phyloP scores from a whole-genome alignment of 2,888 invertebrate species.

The Encarsia formosa region DNA sequence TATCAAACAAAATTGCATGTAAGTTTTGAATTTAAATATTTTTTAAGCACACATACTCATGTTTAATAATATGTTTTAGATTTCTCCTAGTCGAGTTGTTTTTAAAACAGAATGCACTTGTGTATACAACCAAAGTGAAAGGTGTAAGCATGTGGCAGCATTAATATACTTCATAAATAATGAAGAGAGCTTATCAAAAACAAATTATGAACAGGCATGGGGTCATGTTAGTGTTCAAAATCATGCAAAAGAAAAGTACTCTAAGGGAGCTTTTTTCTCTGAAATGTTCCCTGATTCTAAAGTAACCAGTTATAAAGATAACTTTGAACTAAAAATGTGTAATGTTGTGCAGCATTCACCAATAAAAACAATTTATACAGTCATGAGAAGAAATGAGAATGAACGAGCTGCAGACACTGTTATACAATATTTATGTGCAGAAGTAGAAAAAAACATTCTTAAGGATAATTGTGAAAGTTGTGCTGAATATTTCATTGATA shows the following conservation, averaged over 20 bases:
- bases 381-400: neutral
- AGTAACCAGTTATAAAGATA: conserved; percentile 22
- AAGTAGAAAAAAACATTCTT: neutral
- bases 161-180: conserved; percentile 2
- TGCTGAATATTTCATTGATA: neutral
- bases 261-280: conserved; percentile 25
- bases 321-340: conserved; percentile 2
- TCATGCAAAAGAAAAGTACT: conserved; percentile 27
- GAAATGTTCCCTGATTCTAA: conserved; percentile 26
- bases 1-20: conserved; percentile 20
- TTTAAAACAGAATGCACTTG: conserved; percentile 19
- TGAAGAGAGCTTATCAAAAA: conserved; percentile 27
- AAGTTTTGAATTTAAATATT: neutral
- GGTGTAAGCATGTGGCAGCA: conserved; percentile 24
- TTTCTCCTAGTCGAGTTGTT: conserved; percentile 11
- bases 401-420: neutral
- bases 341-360: neutral
- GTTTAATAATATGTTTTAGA: conserved; percentile 8
- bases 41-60: neutral
- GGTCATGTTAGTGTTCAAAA: conserved; percentile 24
- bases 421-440: neutral
- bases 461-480: neutral
- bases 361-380: neutral
- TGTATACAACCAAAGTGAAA: conserved; percentile 23
- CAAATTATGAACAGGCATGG: conserved; percentile 27